Base-by-base conservation (phyloP, 2,113 vertebrate genomes). In the Himantopus leucocephalus region DNA sequence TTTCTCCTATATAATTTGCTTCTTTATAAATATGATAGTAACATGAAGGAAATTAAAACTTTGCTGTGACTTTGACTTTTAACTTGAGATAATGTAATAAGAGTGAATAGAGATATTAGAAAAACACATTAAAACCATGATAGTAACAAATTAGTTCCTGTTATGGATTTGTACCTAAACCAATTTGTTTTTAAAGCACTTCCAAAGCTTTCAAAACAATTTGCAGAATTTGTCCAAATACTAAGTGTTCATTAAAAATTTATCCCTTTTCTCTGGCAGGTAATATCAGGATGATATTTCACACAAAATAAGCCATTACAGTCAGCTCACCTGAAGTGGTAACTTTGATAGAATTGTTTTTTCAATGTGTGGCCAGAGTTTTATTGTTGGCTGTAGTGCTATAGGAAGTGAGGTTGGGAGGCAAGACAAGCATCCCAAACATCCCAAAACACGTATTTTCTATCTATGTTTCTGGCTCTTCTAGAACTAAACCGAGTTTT, bases 361-460 rank as follows among this genome's bases (percentile, higher is more conserved):
- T 74, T 53, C 29, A 45, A 0, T 1, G 2, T 18, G 24, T 19
- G 29, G 12, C 9, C 1, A 5, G 22, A 34, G 23, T 41, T 90
- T 67, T 56, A n/a, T 21, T 37, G n/a, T 29, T 68, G 2, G 48
- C n/a, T 24, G 5, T 84, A 60, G 37, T 24, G 24, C 21, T 66
- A 5, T 7, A 45, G 56, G 27, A 82, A 68, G 5, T 41, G 5
- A 63, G 43, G 29, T 52, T 30, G 35, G 16, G n/a, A 56, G 23
- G 14, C 43, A 86, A 91, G 3, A n/a, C 5, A 39, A 60, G 34
- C 35, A 60, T 29, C 43, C 8, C 17, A 62, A 55, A 16, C 14
- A 41, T 30, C n/a, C 35, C 39, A 77, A 74, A 56, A 14, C 16
- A 20, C 11, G 10, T 12, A 8, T 85, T 78, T 64, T 43, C 34